phyloP scores from a whole-genome alignment of 2,888 invertebrate species.

The Plagiodera versicolora region DNA sequence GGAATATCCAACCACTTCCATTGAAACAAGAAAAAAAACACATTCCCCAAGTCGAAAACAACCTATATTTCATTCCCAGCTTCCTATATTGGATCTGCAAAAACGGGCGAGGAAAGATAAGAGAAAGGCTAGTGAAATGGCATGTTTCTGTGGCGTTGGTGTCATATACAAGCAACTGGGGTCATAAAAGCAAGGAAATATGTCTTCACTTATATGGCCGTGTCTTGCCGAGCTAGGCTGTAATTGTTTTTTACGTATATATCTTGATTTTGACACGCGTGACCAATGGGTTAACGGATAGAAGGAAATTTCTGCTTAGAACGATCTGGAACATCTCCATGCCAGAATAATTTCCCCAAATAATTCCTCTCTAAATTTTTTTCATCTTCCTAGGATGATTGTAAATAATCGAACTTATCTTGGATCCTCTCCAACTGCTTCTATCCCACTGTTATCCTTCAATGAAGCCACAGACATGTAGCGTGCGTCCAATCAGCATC shows the following conservation, averaged over 20 bases:
- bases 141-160: slow-evolving; percentile 3
- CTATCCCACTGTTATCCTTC: slow-evolving; percentile 12
- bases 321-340: too few species aligned
- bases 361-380: too few species aligned
- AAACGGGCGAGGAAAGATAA: slow-evolving; percentile 27
- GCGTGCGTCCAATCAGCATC: slow-evolving; percentile 8
- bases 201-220: slow-evolving; percentile 30
- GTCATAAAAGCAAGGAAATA: slow-evolving; percentile 33
- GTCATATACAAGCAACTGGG: slow-evolving; percentile 32
- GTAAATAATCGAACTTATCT: too few species aligned
- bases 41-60: slow-evolving; percentile 40
- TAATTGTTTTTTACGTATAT: background rate
- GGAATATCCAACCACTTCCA: slow-evolving; percentile 37
- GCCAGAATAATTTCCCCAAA: slow-evolving; percentile 29
- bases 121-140: background rate
- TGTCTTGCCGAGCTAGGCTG: slow-evolving; percentile 9
- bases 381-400: too few species aligned
- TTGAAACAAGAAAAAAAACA: slow-evolving; percentile 35
- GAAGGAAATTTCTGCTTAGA: too few species aligned
- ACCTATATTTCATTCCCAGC: slow-evolving; percentile 47
- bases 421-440: slow-evolving; percentile 15
- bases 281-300: too few species aligned
- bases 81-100: slow-evolving; percentile 43
- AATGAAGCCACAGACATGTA: slow-evolving; percentile 10
- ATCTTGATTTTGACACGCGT: too few species aligned